Evolutionary conservation across 2,888 invertebrate genomes (phyloP), one percentile per base, ranked within the genome.

Genomic region (Pelosia muscerda): DNA sequence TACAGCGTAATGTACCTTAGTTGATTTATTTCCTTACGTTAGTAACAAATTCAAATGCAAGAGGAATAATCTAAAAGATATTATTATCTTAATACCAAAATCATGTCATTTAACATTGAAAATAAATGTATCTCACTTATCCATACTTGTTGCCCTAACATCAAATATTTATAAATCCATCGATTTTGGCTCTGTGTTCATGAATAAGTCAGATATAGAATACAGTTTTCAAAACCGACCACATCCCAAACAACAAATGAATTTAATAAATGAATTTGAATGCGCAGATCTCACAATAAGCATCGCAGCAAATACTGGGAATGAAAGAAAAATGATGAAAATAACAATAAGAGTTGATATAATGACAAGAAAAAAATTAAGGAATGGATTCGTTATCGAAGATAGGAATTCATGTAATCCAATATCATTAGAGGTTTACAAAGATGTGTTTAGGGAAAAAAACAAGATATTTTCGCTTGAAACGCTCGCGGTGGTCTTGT

Each of bases 391-490:
- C 70, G 59, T 68, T 65, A 73, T 71, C 63, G 63, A 66, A 72
- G 58, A 64, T 65, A 66, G 65, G 68, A 65, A 75, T 72, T 74
- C 67, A 58, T 66, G 71, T 77, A 78, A 81, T 76, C 76, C 72
- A 78, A 79, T 81, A 79, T 71, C 65, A 28, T 8, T 53, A 49
- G 58, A 58, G 65, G 68, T 80, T 75, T 75, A 61, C 64, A 63
- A 77, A 78, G 74, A 70, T 60, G 69, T 71, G 65, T 63, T 73
- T 77, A 63, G 34, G 68, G 53, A 66, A 68, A 68, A 55, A 63
- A 69, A 73, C 71, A 71, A 73, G 59, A 66, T 71, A 72, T 74
- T 68, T 72, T 65, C 34, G 13, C 62, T 31, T 22, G 61, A 59
- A 74, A 63, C 55, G 63, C 26, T 57, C 61, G 54, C 34, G 56